Evolutionary conservation across 2,797 vertebrate genomes (phyloP).

Genomic region (Odontamblyopus rebecca): DNA sequence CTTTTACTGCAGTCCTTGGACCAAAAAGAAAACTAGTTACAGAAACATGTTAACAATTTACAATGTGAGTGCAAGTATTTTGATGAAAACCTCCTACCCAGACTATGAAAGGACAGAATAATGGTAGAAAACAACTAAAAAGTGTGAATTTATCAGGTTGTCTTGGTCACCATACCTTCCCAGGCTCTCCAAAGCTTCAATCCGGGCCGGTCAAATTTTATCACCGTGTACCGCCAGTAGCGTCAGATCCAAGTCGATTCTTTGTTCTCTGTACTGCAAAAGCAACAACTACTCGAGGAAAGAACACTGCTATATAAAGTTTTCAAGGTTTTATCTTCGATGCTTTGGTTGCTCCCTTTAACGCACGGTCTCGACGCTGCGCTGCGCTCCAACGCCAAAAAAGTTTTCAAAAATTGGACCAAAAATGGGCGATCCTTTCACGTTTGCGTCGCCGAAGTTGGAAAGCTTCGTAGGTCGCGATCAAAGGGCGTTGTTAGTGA

Average conservation of each 20-base stretch:
- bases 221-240: background rate
- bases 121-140: background rate
- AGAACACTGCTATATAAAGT: too few relatives aligned
- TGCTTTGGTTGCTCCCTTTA: constrained; percentile 8
- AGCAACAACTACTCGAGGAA: background rate
- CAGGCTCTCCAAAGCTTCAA: constrained; percentile 3
- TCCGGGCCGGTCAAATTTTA: constrained; percentile 8
- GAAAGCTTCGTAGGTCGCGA: background rate
- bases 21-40: background rate
- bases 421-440: constrained; percentile 21
- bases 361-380: constrained; percentile 33
- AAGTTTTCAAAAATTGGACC: constrained; percentile 17
- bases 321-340: background rate
- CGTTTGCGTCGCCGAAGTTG: background rate
- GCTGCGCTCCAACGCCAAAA: constrained; percentile 4
- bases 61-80: background rate
- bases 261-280: background rate
- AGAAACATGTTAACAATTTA: background rate
- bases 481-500: background rate
- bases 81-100: background rate
- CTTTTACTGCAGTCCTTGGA: background rate
- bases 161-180: constrained; percentile 48
- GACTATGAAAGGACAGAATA: background rate
- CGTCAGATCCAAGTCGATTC: constrained; percentile 5
- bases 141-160: background rate